Base-by-base conservation (phyloP, 2,888 invertebrate species). In the Druceiella hillmani region DNA sequence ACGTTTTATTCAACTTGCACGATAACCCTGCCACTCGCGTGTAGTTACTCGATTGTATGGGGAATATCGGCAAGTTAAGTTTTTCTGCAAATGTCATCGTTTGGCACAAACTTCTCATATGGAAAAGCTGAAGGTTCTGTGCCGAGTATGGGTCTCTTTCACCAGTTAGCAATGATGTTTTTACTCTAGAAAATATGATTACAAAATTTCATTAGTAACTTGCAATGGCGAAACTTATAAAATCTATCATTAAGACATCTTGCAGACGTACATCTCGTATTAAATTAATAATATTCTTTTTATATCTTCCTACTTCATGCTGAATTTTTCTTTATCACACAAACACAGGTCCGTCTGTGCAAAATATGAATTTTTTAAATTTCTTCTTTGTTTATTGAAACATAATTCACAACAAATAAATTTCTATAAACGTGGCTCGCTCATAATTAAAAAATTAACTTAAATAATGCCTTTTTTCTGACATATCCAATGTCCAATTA, bases 131-230 rank as follows among this genome's bases (percentile, higher is more conserved):
- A 2, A 83, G 59, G 45, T 74, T 72, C 33, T 65, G 62, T 0
- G 81, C 59, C 1, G 80, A 75, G 25, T 66, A 55, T 0, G 65
- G 64, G 54, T 81, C 80, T 32, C 67, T 62, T 45, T 71, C 66
- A 4, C 54, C 48, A 1, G 63, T 62, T 7, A 67, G 50, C 64
- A 70, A 72, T 44, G 74, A 66, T 26, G 68, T 70, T 55, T 59
- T 56, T 40, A 61, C 51, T 44, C 72, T 71, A 55, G 17, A 57
- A 58, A 11, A 20, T 20, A 20, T 20, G 6, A 7, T 20, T 7
- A 20, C 22, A 20, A 20, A 7, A 7, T 20, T 20, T 6, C 9
- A 20, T 7, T 15, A 11, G 9, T 17, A 22, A 4, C n/a, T 22
- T 10, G 7, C 6, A 17, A 34, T 14, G 12, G 16, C 14, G 16